Evolutionary conservation across 2,797 vertebrate species (phyloP).

Genomic region (Taeniopygia guttata): DNA sequence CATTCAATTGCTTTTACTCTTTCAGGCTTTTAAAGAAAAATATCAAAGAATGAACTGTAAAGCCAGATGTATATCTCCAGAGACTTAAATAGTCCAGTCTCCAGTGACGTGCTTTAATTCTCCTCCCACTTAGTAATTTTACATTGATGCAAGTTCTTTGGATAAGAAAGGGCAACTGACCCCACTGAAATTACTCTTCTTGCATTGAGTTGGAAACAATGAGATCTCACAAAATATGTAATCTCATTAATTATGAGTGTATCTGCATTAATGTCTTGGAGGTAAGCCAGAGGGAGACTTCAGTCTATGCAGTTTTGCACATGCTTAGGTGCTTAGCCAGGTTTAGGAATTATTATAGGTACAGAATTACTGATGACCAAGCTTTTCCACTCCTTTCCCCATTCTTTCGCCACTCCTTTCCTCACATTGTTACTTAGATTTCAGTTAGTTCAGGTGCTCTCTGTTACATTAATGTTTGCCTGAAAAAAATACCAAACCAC

Average conservation of each 20-base stretch:
- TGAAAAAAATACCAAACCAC: not conserved
- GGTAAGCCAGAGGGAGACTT: not conserved
- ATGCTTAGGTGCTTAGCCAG: not conserved
- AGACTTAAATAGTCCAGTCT: slow-evolving; percentile 14
- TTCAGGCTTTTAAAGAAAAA: slow-evolving; percentile 5
- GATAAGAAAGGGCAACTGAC: slow-evolving; percentile 3
- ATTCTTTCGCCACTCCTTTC: not conserved
- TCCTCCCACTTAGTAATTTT: slow-evolving; percentile 41
- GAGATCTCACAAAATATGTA: not conserved
- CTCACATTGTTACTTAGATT: not conserved
- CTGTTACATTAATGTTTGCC: not conserved
- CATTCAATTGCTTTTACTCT: slow-evolving; percentile 11
- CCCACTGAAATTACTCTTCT: not conserved
- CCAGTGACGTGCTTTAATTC: slow-evolving; percentile 32
- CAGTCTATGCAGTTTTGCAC: not conserved
- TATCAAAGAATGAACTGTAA: slow-evolving; percentile 30
- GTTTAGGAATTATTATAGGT: slow-evolving; percentile 4
- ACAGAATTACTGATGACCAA: not conserved
- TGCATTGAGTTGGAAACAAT: not conserved
- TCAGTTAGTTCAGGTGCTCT: slow-evolving; percentile 41
- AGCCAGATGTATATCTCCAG: slow-evolving; percentile 48
- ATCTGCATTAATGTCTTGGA: not conserved
- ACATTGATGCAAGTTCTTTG: not conserved
- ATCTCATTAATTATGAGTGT: not conserved
- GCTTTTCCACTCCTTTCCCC: not conserved